Percentiles rank a stretch among this genome's conserved stretches.
Evolutionary conservation across 2,797 vertebrate genomes (phyloP).

Genomic region (Sternarchorhynchus goeldii): DNA sequence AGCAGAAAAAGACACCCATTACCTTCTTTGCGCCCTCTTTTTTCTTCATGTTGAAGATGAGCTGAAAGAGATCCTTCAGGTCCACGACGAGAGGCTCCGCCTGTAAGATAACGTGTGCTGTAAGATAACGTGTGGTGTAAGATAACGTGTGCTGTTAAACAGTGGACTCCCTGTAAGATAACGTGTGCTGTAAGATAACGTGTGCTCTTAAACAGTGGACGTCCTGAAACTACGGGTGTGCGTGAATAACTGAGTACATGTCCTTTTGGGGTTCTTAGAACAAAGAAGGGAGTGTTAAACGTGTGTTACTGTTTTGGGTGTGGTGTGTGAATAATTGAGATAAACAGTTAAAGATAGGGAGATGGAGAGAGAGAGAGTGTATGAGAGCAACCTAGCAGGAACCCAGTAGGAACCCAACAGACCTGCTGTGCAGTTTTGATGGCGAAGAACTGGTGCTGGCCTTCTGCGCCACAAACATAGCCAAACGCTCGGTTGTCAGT

Average conservation of each 20-base stretch:
- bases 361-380: neutral
- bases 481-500: conserved; percentile 96
- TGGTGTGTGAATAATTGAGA: neutral
- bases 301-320: neutral
- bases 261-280: conserved; percentile 11
- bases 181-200: neutral
- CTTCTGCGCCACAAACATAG: conserved; percentile 95
- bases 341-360: conserved; percentile 9
- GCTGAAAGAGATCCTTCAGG: conserved; percentile 96
- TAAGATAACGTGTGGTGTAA: neutral
- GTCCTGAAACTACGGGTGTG: conserved; percentile 7
- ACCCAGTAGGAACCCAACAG: conserved; percentile 10
- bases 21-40: conserved; percentile 84
- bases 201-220: conserved; percentile 35
- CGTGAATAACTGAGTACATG: neutral
- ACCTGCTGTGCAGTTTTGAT: conserved; percentile 98
- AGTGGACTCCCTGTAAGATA: neutral
- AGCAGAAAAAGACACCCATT: conserved; percentile 17
- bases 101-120: conserved; percentile 65
- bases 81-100: conserved; percentile 94
- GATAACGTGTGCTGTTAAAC: conserved; percentile 32
- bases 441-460: conserved; percentile 97
- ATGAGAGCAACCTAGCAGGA: conserved; percentile 6
- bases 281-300: conserved; percentile 1
- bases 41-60: conserved; percentile 95